Percentiles rank a stretch among this genome's conserved stretches.
Conservation (phyloP, 92 coral and sea anemone species). For the Pocillopora grandis region DNA sequence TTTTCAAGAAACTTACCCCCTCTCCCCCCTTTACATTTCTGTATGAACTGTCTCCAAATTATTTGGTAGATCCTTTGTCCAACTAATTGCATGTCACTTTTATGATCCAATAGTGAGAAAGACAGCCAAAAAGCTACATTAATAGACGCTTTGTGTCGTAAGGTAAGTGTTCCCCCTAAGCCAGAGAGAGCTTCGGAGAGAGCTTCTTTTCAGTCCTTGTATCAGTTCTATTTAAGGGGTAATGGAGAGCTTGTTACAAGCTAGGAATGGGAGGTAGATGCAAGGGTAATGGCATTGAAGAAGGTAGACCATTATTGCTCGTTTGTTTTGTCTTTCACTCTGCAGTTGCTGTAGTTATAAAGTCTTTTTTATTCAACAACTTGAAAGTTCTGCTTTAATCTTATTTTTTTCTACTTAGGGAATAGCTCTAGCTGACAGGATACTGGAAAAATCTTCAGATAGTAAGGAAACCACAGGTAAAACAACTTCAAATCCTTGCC, state of each 20-base stretch:
- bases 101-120: constrained; percentile 67
- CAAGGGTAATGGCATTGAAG: too few relatives aligned
- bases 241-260: too few relatives aligned
- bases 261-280: too few relatives aligned
- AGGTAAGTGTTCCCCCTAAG: constrained; percentile 51
- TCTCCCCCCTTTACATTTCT: too few relatives aligned
- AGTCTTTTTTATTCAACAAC: neutral
- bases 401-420: constrained; percentile 48
- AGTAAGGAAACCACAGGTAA: constrained; percentile 20
- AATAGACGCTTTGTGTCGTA: constrained; percentile 78
- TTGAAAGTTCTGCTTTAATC: neutral
- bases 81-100: neutral
- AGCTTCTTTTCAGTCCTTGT: too few relatives aligned
- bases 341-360: too few relatives aligned
- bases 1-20: too few relatives aligned
- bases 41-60: neutral
- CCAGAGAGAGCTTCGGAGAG: too few relatives aligned
- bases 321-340: too few relatives aligned
- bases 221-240: too few relatives aligned
- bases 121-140: constrained; percentile 78
- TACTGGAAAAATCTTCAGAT: constrained; percentile 37
- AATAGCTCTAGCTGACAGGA: constrained; percentile 67
- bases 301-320: too few relatives aligned
- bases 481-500: neutral
- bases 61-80: neutral